Conservation (phyloP, 2,888 invertebrate species). For the Caenorhabditis afra region DNA sequence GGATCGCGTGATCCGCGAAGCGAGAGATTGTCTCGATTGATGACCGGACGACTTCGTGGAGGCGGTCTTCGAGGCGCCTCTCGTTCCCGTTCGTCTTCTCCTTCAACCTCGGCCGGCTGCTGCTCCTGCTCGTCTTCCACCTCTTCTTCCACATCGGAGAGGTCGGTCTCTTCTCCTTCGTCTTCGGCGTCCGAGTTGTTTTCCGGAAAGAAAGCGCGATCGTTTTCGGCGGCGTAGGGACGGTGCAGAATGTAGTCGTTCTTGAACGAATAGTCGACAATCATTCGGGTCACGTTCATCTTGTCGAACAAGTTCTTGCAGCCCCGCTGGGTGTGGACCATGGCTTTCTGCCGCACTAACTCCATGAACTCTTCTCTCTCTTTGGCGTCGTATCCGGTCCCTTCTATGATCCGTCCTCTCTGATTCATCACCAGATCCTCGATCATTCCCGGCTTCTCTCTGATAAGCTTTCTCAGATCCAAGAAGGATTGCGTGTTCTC, state of each 20-base stretch:
- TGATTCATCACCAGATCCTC: slow-evolving; percentile 12
- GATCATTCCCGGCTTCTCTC: slow-evolving; percentile 8
- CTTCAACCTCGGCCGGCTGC: slow-evolving; percentile 5
- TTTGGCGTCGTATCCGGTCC: background rate
- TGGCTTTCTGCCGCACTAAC: slow-evolving; percentile 9
- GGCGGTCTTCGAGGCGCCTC: no score
- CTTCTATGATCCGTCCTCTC: slow-evolving; percentile 11
- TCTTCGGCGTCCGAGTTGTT: background rate
- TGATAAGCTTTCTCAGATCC: slow-evolving; percentile 1
- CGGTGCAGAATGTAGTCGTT: no score
- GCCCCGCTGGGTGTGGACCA: no score
- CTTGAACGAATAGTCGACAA: no score
- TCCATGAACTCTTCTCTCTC: slow-evolving; percentile 11
- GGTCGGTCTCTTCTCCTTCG: background rate
- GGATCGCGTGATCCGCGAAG: no score
- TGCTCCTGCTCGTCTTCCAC: no score
- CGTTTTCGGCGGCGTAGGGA: no score
- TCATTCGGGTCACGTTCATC: background rate
- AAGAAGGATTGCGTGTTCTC: no score
- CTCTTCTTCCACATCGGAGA: no score
- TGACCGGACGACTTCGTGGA: no score
- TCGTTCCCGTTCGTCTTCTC: slow-evolving; percentile 6
- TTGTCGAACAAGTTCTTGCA: background rate
- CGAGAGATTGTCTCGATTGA: no score
- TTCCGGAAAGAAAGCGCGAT: background rate